Conservation (phyloP, 2,113 vertebrate genomes). For the Hemibagrus wyckioides region DNA sequence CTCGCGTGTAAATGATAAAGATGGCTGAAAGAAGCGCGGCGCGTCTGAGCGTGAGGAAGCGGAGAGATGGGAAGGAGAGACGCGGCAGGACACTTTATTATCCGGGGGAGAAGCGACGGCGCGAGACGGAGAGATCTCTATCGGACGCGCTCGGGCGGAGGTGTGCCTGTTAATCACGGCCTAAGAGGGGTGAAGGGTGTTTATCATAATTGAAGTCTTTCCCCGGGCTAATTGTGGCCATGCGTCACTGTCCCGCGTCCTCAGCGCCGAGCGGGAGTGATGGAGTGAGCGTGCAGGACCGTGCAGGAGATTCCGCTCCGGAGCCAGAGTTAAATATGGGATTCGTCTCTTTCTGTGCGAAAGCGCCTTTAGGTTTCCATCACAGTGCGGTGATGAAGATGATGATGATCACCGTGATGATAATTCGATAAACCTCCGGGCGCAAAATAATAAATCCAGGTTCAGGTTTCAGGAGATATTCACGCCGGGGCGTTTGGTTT, state of each 20-base stretch:
- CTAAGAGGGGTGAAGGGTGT: conserved; percentile 88
- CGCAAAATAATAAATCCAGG: conserved; percentile 19
- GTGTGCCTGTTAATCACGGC: conserved; percentile 89
- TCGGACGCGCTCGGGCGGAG: conserved; percentile 79
- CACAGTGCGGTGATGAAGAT: conserved; percentile 7
- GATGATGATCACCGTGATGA: conserved; percentile 40
- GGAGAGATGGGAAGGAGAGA: conserved; percentile 70
- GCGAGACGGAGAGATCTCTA: conserved; percentile 91
- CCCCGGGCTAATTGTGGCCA: conserved; percentile 87
- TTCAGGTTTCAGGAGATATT: neutral
- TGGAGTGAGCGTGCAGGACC: conserved; percentile 68
- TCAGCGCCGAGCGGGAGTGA: conserved; percentile 56
- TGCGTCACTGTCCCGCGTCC: conserved; percentile 85
- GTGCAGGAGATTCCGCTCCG: conserved; percentile 41
- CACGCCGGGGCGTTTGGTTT: neutral
- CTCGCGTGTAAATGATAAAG: conserved; percentile 90
- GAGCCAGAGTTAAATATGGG: conserved; percentile 30
- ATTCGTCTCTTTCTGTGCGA: conserved; percentile 25
- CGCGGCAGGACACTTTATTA: conserved; percentile 81
- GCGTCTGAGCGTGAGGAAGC: conserved; percentile 41
- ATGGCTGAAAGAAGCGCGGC: conserved; percentile 73
- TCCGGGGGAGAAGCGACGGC: conserved; percentile 79
- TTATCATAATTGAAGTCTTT: conserved; percentile 96
- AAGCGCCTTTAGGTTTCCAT: conserved; percentile 26
- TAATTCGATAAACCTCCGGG: conserved; percentile 44